Conservation (phyloP, 2,113 vertebrate species). For the Alectura lathami region DNA sequence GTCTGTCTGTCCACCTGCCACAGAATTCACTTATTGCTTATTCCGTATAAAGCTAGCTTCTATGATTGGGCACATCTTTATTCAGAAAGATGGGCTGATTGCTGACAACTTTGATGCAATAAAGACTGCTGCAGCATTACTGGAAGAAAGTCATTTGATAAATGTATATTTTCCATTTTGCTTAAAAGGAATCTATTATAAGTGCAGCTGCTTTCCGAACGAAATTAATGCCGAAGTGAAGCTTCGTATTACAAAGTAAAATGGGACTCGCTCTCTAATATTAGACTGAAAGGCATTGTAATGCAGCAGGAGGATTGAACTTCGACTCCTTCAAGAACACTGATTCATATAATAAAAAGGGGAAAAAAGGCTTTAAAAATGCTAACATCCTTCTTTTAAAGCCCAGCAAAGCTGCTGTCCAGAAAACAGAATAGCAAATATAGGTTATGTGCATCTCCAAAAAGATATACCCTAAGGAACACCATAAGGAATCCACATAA, state of each 20-base stretch:
- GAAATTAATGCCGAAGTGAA: constrained; percentile 77
- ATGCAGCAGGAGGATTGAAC: constrained; percentile 76
- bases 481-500: background rate
- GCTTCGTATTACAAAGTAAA: constrained; percentile 79
- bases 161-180: constrained; percentile 80
- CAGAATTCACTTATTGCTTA: constrained; percentile 46
- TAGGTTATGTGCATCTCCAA: background rate
- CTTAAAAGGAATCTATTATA: constrained; percentile 79
- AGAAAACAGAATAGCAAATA: constrained; percentile 64
- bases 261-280: constrained; percentile 78
- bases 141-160: constrained; percentile 77
- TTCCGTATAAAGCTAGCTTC: constrained; percentile 36
- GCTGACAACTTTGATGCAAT: constrained; percentile 72
- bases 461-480: constrained; percentile 29
- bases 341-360: constrained; percentile 77
- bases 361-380: constrained; percentile 75
- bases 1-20: constrained; percentile 25
- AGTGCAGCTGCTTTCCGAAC: constrained; percentile 76
- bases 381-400: constrained; percentile 70
- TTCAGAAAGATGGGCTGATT: constrained; percentile 68
- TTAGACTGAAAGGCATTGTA: constrained; percentile 76
- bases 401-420: constrained; percentile 48
- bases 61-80: constrained; percentile 55
- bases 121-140: constrained; percentile 66
- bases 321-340: constrained; percentile 77